Percentiles rank a stretch among this genome's conserved stretches.
phyloP scores from a whole-genome alignment of 2,113 vertebrate species.

The Hystrix cristata region DNA sequence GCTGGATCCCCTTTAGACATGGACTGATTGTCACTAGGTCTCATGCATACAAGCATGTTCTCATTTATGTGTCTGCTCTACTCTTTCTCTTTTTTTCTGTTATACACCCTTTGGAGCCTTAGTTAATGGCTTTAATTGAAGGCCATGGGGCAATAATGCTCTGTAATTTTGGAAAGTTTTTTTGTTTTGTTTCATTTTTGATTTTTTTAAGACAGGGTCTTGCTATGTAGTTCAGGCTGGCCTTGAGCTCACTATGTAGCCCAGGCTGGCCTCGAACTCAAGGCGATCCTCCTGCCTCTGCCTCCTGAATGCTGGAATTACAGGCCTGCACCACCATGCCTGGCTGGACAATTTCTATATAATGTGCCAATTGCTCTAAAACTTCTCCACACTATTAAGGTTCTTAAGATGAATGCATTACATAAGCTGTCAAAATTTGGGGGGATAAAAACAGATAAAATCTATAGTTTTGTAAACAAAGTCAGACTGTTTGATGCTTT shows the following conservation, averaged over 20 bases:
- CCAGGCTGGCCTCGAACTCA: too few species aligned
- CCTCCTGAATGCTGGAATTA: too few species aligned
- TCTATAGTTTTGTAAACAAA: conserved; percentile 8
- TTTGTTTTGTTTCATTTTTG: too few species aligned
- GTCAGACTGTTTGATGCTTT: neutral
- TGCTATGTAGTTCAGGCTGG: too few species aligned
- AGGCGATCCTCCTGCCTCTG: too few species aligned
- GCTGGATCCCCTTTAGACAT: conserved; percentile 50
- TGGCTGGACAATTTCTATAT: neutral
- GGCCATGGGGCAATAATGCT: neutral
- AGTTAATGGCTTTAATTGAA: conserved; percentile 30
- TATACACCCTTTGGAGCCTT: conserved; percentile 3
- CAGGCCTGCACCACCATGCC: too few species aligned
- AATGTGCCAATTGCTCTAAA: neutral
- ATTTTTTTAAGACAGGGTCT: too few species aligned
- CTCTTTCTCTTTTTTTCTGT: conserved; percentile 33
- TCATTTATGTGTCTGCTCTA: conserved; percentile 60
- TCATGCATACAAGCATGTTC: neutral
- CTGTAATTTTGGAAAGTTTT: conserved; percentile 5
- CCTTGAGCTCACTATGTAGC: too few species aligned
- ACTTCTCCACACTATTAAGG: neutral
- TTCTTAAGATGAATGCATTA: neutral
- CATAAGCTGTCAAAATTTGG: neutral
- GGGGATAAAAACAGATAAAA: neutral
- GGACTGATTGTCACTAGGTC: conserved; percentile 71